phyloP scores from a whole-genome alignment of 2,888 invertebrate genomes.

The Ophion obscuratus region DNA sequence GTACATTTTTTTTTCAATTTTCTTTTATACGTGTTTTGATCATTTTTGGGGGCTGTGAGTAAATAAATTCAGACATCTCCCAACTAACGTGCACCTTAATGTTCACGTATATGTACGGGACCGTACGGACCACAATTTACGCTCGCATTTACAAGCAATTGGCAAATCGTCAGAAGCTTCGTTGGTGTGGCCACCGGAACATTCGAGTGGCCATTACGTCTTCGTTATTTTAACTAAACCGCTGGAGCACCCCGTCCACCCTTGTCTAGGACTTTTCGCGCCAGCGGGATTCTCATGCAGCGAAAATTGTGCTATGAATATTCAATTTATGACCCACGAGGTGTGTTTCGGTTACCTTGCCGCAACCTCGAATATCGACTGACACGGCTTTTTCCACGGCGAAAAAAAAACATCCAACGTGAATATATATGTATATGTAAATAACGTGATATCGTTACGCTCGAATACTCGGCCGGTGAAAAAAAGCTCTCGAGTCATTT shows the following conservation, averaged over 20 bases:
- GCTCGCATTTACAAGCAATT: background rate
- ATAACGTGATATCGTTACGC: background rate
- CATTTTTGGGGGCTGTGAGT: too few relatives aligned
- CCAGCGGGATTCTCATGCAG: conserved; percentile 34
- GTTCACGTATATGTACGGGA: background rate
- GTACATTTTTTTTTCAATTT: too few relatives aligned
- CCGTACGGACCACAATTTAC: too few relatives aligned
- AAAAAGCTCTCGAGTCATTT: background rate
- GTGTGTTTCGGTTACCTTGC: conserved; percentile 30
- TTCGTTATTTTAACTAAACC: conserved; percentile 59
- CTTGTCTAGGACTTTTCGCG: conserved; percentile 13
- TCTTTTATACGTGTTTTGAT: too few relatives aligned
- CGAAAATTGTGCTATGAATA: conserved; percentile 65
- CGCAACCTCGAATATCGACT: conserved; percentile 58
- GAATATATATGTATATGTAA: background rate
- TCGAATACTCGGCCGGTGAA: conserved; percentile 1
- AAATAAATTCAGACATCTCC: too few relatives aligned
- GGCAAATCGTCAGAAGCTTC: background rate
- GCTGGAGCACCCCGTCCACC: background rate
- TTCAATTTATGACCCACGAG: conserved; percentile 50
- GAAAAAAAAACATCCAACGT: background rate
- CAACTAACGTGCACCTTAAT: too few relatives aligned
- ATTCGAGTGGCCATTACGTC: conserved; percentile 64
- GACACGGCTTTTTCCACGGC: conserved; percentile 4
- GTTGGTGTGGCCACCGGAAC: conserved; percentile 26